A percentile compares a stretch with the other conserved stretches of the same genome.
These are phyloP conservation scores for Oligia strigilis DNA, from an alignment of 2,888 invertebrate genomes.

Conservation along the genomic window DNA sequence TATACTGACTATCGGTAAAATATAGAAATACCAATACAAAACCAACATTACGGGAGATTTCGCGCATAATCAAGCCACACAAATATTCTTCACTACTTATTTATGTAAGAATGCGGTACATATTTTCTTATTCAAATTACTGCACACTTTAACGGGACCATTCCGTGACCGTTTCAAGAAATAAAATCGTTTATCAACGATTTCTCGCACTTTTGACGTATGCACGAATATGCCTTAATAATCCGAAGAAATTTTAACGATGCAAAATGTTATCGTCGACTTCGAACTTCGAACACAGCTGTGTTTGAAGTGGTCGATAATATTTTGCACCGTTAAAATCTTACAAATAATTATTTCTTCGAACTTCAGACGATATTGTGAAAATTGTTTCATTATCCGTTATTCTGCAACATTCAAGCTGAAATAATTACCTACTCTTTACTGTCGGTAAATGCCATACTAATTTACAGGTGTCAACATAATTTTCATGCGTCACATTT, in stretches of 20 bases:
- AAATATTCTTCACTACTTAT: neutral
- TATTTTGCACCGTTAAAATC: constrained; percentile 20
- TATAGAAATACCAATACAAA: neutral
- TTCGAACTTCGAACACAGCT: neutral
- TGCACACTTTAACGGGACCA: constrained; percentile 19
- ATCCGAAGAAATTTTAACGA: constrained; percentile 28
- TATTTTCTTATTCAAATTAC: constrained; percentile 10
- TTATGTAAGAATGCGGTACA: neutral
- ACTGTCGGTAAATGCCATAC: neutral
- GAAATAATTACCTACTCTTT: constrained; percentile 1
- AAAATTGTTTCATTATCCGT: constrained; percentile 11
- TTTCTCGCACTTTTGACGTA: constrained; percentile 22
- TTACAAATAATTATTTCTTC: constrained; percentile 35
- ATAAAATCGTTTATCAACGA: constrained; percentile 21
- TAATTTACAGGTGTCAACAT: constrained; percentile 10
- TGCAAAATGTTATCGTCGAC: neutral
- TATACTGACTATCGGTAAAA: neutral
- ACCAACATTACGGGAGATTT: neutral
- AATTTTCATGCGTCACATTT: neutral
- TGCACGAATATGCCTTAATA: constrained; percentile 21
- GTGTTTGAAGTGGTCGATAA: neutral
- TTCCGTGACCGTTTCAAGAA: constrained; percentile 16
- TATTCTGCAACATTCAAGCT: neutral
- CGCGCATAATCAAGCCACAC: neutral
- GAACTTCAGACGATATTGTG: constrained; percentile 23